Conservation (phyloP, 53 echinoderm and acorn worm species). For the Stichopus horrens region DNA sequence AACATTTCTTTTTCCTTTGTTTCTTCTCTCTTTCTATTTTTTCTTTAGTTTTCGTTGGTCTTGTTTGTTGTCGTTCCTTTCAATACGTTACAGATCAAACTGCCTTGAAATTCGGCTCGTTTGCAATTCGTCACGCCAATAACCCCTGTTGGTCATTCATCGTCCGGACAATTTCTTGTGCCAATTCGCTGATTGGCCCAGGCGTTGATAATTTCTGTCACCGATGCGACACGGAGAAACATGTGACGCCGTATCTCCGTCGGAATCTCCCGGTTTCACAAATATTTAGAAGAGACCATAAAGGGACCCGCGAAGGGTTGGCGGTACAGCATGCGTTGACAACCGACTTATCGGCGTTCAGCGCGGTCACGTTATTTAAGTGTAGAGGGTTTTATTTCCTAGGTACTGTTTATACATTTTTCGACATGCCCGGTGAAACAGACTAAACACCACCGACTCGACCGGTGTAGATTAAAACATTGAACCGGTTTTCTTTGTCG, state of each 20-base stretch:
- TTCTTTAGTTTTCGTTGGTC: neutral
- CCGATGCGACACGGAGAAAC: neutral
- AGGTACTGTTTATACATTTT: slow-evolving; percentile 1
- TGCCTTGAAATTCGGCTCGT: neutral
- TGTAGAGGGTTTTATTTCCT: neutral
- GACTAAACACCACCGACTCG: slow-evolving; percentile 13
- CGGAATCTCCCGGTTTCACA: neutral
- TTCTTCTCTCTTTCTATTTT: neutral
- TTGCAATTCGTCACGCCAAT: neutral
- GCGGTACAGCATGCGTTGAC: neutral
- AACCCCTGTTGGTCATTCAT: slow-evolving; percentile 14
- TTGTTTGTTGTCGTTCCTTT: neutral
- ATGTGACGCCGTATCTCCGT: slow-evolving; percentile 30
- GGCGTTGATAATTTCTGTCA: slow-evolving; percentile 36
- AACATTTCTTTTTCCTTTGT: too few relatives aligned
- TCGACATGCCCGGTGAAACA: neutral
- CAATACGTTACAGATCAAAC: neutral
- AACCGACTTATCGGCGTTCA: neutral
- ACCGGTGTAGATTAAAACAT: neutral
- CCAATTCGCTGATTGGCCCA: slow-evolving; percentile 26
- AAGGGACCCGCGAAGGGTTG: neutral
- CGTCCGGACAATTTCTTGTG: neutral
- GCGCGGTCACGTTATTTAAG: neutral
- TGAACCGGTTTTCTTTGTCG: too few relatives aligned
- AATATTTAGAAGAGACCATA: slow-evolving; percentile 20